Conservation (phyloP, 2,113 vertebrate genomes). For the Pipra filicauda region DNA sequence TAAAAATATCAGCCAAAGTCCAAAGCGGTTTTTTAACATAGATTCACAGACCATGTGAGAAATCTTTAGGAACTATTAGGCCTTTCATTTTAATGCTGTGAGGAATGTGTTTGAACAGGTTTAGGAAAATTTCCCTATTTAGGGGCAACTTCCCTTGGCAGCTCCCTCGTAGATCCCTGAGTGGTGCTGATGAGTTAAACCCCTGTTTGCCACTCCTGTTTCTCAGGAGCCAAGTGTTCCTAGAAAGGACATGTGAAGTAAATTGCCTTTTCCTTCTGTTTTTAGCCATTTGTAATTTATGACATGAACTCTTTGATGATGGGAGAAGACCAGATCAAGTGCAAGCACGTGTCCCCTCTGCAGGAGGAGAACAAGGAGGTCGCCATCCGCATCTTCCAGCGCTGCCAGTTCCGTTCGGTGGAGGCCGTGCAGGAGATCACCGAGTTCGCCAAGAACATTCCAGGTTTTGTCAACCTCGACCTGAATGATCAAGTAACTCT, state of each 20-base stretch:
- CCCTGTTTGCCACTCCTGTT: not conserved
- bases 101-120: not conserved
- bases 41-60: not conserved
- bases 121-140: not conserved
- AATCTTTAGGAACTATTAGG: not conserved
- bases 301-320: conserved; percentile 97
- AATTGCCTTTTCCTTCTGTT: conserved; percentile 5
- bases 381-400: conserved; percentile 94
- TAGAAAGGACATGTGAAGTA: not conserved
- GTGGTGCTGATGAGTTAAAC: not conserved
- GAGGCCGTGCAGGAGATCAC: conserved; percentile 96
- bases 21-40: not conserved
- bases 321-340: conserved; percentile 94
- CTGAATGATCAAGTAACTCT: conserved; percentile 98
- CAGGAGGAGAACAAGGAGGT: conserved; percentile 85
- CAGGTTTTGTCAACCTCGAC: conserved; percentile 91
- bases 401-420: conserved; percentile 93
- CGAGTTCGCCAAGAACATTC: conserved; percentile 96
- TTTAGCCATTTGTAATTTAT: conserved; percentile 95
- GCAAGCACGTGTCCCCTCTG: conserved; percentile 80
- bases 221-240: not conserved
- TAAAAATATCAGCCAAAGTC: not conserved
- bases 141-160: not conserved
- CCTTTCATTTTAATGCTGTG: not conserved
- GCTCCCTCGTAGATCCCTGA: not conserved